Evolutionary conservation across 2,888 invertebrate genomes (phyloP).

Genomic region (Campaea margaritaria): DNA sequence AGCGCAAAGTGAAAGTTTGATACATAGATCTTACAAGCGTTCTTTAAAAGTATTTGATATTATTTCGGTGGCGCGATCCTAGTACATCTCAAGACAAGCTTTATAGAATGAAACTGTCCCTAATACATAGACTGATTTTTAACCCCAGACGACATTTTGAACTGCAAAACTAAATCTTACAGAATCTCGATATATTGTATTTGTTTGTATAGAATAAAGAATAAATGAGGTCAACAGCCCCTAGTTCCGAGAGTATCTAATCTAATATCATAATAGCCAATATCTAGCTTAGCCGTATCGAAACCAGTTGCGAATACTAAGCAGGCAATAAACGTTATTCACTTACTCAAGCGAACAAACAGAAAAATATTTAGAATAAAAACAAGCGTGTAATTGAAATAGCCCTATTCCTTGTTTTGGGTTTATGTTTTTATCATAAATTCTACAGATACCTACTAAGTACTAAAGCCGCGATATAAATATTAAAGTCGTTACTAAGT

Average conservation of each 20-base stretch:
- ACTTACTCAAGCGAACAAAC: constrained; percentile 58
- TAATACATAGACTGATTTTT: no score
- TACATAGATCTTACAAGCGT: neutral
- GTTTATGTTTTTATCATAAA: neutral
- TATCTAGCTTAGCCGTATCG: constrained; percentile 37
- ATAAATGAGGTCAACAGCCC: constrained; percentile 8
- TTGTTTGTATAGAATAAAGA: neutral
- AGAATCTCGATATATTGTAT: neutral
- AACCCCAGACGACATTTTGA: no score
- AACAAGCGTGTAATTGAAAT: constrained; percentile 37
- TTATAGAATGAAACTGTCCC: neutral
- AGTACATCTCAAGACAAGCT: no score
- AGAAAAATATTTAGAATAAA: constrained; percentile 45
- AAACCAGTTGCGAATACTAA: constrained; percentile 54
- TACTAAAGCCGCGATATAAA: no score
- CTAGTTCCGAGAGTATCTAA: constrained; percentile 9
- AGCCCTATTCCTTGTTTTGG: constrained; percentile 15
- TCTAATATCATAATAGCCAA: constrained; percentile 27
- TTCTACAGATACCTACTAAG: no score
- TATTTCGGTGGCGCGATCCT: no score
- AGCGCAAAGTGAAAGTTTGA: neutral
- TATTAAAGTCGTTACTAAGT: no score
- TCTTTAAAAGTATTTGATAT: neutral
- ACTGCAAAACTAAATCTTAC: neutral
- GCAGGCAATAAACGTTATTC: constrained; percentile 56